These are phyloP conservation scores for Melanotaenia parkinsoni DNA, from an alignment of 2,797 vertebrate genomes.

Conservation along the genomic window DNA sequence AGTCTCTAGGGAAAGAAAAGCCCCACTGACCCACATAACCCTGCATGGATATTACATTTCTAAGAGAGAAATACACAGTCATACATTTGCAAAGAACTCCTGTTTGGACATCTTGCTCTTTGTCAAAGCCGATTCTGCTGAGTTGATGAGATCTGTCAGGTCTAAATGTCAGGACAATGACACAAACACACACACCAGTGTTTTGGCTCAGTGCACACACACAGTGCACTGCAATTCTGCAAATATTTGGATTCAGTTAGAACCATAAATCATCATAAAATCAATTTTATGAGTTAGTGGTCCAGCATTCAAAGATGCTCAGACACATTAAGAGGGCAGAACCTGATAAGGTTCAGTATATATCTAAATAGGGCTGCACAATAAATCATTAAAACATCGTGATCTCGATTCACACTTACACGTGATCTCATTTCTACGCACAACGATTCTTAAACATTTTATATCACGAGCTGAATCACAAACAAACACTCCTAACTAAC, in stretches of 20 bases:
- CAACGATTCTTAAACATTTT: no score
- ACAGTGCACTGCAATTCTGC: not conserved
- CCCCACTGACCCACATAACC: constrained; percentile 78
- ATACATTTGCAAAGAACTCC: constrained; percentile 12
- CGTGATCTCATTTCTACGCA: no score
- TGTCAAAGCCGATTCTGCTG: constrained; percentile 13
- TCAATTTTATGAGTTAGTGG: not conserved
- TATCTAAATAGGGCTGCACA: no score
- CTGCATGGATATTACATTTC: constrained; percentile 69
- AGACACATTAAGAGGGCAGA: not conserved
- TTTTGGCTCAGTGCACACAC: not conserved
- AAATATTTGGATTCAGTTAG: not conserved
- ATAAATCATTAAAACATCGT: no score
- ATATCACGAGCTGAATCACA: no score
- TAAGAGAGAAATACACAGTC: constrained; percentile 47
- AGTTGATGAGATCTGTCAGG: constrained; percentile 38
- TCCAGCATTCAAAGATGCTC: no score
- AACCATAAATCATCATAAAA: not conserved
- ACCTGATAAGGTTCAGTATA: not conserved
- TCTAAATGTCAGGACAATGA: not conserved
- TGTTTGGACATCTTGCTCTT: not conserved
- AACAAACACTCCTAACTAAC: no score
- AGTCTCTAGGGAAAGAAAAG: constrained; percentile 60
- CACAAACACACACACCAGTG: not conserved
- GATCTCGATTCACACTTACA: no score